Conservation (phyloP, 23 tunicate genomes). For the Trididemnum nubilum region DNA sequence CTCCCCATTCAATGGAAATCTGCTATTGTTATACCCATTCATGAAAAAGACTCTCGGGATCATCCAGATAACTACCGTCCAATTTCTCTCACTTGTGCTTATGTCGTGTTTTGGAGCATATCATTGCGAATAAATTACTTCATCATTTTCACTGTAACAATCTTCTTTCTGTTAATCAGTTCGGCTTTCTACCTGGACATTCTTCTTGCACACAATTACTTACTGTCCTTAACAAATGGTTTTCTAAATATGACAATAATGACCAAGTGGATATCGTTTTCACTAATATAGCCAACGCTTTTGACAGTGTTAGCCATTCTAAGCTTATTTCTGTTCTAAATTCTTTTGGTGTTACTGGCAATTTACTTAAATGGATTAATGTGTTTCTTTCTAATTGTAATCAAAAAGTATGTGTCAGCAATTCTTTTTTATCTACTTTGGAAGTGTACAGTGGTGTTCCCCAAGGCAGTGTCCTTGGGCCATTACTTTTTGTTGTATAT, state of each 20-base stretch:
- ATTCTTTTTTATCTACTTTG: not conserved
- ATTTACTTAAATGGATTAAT: not conserved
- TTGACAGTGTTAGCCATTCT: not conserved
- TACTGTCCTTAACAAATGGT: not conserved
- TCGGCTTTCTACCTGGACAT: not conserved
- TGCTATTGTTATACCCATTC: too few species aligned
- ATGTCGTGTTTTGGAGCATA: not conserved
- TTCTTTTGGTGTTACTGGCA: not conserved
- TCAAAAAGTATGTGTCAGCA: not conserved
- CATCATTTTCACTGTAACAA: not conserved
- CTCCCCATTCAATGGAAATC: too few species aligned
- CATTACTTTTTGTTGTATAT: too few species aligned
- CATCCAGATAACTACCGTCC: not conserved
- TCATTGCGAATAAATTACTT: not conserved
- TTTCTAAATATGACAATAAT: not conserved
- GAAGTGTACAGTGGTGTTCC: too few species aligned
- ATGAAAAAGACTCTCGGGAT: too few species aligned
- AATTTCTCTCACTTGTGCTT: not conserved
- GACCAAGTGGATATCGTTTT: not conserved
- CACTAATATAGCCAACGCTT: not conserved
- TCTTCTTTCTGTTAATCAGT: not conserved
- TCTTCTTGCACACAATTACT: not conserved
- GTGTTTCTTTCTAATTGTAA: not conserved
- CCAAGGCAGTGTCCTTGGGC: too few species aligned
- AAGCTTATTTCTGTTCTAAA: not conserved